phyloP scores from a whole-genome alignment of 2,113 vertebrate genomes.

The Brienomyrus longianalis region DNA sequence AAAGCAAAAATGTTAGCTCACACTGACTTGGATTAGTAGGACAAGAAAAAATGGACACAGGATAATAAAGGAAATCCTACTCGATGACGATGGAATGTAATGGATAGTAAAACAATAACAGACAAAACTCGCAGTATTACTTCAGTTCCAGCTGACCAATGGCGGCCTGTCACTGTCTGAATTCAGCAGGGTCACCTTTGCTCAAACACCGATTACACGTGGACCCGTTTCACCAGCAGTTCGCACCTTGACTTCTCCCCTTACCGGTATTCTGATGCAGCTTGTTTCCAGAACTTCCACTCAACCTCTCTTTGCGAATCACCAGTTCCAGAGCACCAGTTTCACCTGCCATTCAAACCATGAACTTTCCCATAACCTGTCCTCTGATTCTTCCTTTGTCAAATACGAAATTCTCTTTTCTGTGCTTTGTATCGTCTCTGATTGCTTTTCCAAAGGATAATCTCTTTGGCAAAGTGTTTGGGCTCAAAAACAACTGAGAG shows the following conservation, averaged over 20 bases:
- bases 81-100: not conserved
- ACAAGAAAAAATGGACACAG: not conserved
- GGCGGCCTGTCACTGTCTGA: not conserved
- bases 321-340: not conserved
- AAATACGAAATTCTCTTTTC: not conserved
- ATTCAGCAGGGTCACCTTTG: not conserved
- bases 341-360: not conserved
- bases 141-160: not conserved
- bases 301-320: not conserved
- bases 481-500: not conserved
- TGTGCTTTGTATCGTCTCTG: not conserved
- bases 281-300: not conserved
- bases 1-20: not conserved
- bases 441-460: not conserved
- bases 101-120: not conserved
- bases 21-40: not conserved
- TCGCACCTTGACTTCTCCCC: not conserved
- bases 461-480: not conserved
- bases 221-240: not conserved
- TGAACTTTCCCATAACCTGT: not conserved
- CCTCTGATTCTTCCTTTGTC: not conserved
- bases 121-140: not conserved
- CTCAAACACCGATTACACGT: not conserved
- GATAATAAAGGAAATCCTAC: not conserved
- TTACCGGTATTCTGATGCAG: not conserved